These are phyloP conservation scores for Sitta europaea DNA, from an alignment of 2,113 vertebrate species.

Conservation along the genomic window DNA sequence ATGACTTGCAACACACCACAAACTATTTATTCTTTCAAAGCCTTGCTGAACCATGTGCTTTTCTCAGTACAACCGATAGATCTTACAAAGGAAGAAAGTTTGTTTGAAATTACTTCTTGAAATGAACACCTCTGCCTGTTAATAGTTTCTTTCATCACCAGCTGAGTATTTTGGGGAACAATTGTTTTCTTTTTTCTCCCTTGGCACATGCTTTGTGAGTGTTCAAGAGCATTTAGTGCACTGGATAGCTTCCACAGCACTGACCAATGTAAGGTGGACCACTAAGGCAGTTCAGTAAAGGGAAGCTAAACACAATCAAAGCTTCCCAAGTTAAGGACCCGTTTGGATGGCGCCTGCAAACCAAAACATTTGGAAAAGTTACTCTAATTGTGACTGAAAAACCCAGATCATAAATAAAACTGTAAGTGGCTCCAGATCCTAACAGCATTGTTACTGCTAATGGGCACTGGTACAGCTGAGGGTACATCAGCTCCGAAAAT, in stretches of 20 bases:
- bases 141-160: neutral
- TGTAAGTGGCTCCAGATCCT: conserved; percentile 46
- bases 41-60: neutral
- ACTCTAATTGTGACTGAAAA: conserved; percentile 59
- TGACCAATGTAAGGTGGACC: neutral
- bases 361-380: conserved; percentile 56
- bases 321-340: conserved; percentile 27
- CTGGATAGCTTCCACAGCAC: neutral
- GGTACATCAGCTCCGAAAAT: neutral
- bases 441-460: neutral
- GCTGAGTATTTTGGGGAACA: neutral
- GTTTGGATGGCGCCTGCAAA: conserved; percentile 9
- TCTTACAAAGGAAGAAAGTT: neutral
- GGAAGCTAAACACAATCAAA: neutral
- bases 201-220: neutral
- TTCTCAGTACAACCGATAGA: neutral
- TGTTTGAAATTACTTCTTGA: neutral
- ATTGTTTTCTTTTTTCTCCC: neutral
- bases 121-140: neutral
- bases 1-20: conserved; percentile 5
- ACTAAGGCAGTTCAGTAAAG: conserved; percentile 21
- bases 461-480: neutral
- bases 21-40: neutral
- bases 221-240: neutral
- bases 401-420: conserved; percentile 56